These are phyloP conservation scores for Saturnia japonica DNA, from an alignment of 2,888 invertebrate genomes.

Conservation along the genomic window DNA sequence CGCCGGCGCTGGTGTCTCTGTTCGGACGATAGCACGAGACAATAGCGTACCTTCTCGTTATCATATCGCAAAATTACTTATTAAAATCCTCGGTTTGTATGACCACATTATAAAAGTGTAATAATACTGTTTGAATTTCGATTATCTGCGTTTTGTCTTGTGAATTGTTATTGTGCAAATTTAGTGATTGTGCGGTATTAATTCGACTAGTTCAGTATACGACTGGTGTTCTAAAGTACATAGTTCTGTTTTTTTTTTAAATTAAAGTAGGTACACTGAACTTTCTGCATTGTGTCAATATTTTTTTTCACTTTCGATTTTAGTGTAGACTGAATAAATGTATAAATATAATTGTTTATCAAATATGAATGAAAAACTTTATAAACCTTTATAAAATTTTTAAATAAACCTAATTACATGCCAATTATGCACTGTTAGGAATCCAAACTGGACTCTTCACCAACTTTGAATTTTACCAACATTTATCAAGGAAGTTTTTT, in stretches of 20 bases:
- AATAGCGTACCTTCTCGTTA: conserved; percentile 50
- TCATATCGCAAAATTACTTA: conserved; percentile 45
- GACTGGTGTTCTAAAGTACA: conserved; percentile 39
- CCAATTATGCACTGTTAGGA: neutral
- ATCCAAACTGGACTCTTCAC: neutral
- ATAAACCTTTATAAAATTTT: neutral
- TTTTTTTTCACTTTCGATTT: neutral
- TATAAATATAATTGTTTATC: neutral
- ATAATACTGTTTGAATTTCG: conserved; percentile 26
- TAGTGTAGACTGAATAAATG: neutral
- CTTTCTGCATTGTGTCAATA: conserved; percentile 17
- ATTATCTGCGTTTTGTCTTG: conserved; percentile 26
- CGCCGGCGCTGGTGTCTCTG: conserved; percentile 66
- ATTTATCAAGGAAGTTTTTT: no score
- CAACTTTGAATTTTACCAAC: neutral
- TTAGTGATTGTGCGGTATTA: conserved; percentile 45
- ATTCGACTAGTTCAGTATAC: conserved; percentile 36
- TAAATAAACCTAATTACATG: neutral
- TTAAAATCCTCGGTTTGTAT: conserved; percentile 31
- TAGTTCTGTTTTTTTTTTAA: conserved; percentile 41
- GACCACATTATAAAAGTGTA: conserved; percentile 40
- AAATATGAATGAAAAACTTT: neutral
- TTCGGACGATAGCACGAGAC: conserved; percentile 62
- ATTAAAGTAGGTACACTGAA: conserved; percentile 47
- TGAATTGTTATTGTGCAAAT: conserved; percentile 34